Base-by-base conservation (phyloP, 2,888 invertebrate species). In the Aporophyla nigra region DNA sequence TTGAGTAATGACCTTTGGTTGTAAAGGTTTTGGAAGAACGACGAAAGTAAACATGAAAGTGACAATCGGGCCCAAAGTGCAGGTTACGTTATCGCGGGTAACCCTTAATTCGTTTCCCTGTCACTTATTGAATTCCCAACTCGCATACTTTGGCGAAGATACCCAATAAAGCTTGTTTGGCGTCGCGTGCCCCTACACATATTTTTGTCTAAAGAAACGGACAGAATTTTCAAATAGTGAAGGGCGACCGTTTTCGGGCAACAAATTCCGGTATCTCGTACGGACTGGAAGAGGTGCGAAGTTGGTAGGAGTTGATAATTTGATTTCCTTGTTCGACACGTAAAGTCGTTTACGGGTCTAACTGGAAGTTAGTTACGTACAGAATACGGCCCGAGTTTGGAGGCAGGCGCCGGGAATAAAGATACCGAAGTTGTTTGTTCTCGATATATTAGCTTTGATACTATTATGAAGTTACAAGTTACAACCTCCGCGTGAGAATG, bases 291-390 rank as follows among this genome's bases (percentile, higher is more conserved):
- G 94, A 95, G 95, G 95, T 95, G 94, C 91, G 90, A 96, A 95
- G 94, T 95, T 95, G 88, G 93, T 93, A 89, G 92, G 94, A 95
- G 95, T 95, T 95, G 94, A 94, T 96, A 96, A 96, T 96, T 96
- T 95, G 94, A 96, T 96, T 96, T 95, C 93, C 94, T 93, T 94
- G 94, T 96, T 94, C 94, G 93, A 96, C 95, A 96, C 95, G 95
- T 95, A 95, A 95, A 95, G 93, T 95, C 95, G 95, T 96, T 96
- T 95, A 95, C 93, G 93, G 92, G 91, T 92, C 92, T 94, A 94
- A 94, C 93, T 93, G 91, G 91, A 95, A 95, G 93, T 95, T 95
- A 93, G 93, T 92, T 93, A 93, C 88, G 86, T 80, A 88, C 92
- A 90, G 93, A 94, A 94, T 93, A 93, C 92, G 92, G 91, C 88